Conservation (phyloP, 2,888 invertebrate species). For the Pristionchus entomophagus region DNA sequence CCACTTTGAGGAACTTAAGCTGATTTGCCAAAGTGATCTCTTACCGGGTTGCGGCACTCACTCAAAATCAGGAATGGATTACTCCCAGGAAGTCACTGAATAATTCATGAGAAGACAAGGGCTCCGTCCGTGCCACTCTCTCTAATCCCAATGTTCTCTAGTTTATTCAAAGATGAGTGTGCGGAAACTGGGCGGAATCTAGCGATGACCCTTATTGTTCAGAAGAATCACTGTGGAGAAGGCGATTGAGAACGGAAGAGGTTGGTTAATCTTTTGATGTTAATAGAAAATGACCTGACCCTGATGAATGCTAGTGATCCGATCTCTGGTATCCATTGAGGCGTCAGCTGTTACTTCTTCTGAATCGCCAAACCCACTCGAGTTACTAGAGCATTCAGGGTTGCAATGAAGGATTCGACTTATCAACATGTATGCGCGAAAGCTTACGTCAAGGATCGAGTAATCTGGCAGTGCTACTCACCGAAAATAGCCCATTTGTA, state of each 20-base stretch:
- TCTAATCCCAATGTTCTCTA: not conserved
- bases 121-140: not conserved
- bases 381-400: not conserved
- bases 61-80: no score
- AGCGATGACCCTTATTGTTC: not conserved
- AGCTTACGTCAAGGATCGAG: no score
- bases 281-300: no score
- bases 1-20: no score
- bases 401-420: constrained; percentile 10
- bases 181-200: not conserved
- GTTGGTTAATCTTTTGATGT: not conserved
- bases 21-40: no score
- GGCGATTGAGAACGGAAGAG: not conserved
- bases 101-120: not conserved
- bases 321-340: not conserved
- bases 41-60: no score
- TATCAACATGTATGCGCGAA: constrained; percentile 2
- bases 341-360: not conserved
- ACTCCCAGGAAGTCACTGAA: not conserved
- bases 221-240: not conserved
- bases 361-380: not conserved
- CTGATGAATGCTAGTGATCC: no score
- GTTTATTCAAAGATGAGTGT: not conserved
- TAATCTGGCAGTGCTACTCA: no score
- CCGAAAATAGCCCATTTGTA: no score